Conservation (phyloP, 2,113 vertebrate species). For the Pao palembangensis region DNA sequence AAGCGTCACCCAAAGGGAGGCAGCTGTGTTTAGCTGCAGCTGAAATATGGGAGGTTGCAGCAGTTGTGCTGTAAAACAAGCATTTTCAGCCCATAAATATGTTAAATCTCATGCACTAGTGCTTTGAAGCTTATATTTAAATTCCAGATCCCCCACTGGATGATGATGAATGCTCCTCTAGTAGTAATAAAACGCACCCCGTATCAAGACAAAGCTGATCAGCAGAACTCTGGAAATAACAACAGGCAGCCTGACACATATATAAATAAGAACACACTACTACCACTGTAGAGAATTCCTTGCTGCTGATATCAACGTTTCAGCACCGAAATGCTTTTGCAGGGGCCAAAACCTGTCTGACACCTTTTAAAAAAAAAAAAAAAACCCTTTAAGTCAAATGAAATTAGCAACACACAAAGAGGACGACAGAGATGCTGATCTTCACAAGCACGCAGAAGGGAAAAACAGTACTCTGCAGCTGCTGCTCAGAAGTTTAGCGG, state of each 20-base stretch:
- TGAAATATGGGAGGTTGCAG: constrained; percentile 20
- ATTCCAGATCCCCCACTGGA: neutral
- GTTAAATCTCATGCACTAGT: neutral
- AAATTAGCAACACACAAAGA: no score
- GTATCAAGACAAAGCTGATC: no score
- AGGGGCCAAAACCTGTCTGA: constrained; percentile 32
- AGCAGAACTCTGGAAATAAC: constrained; percentile 4
- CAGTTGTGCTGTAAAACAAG: constrained; percentile 1
- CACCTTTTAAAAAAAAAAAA: constrained; percentile 29
- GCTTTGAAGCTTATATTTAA: constrained; percentile 11
- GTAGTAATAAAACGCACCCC: neutral
- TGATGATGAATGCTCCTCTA: neutral
- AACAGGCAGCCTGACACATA: no score
- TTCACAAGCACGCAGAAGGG: constrained; percentile 2
- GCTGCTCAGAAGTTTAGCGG: neutral
- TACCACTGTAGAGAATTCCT: constrained; percentile 2
- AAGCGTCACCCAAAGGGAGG: constrained; percentile 11
- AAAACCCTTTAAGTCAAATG: constrained; percentile 5
- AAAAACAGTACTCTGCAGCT: neutral
- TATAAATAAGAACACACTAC: no score
- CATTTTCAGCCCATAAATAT: neutral
- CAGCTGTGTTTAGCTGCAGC: constrained; percentile 18
- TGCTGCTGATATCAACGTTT: constrained; percentile 32
- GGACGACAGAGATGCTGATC: neutral
- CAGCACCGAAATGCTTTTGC: constrained; percentile 22